A percentile compares a stretch with the other conserved stretches of the same genome.
Evolutionary conservation across 2,888 invertebrate genomes (phyloP).

Genomic region (Oxycera nigricornis): DNA sequence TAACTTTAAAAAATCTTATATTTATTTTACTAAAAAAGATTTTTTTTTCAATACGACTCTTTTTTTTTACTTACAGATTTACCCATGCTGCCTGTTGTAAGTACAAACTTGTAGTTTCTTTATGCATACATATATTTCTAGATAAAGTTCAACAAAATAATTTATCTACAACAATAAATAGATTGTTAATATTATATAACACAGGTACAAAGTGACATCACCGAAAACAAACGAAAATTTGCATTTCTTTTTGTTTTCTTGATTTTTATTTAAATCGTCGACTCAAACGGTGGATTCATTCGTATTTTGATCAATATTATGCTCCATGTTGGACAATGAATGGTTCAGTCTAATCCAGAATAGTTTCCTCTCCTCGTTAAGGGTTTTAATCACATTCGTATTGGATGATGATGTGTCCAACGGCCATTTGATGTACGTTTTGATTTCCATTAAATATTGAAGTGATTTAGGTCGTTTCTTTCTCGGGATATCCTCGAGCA

Average conservation of each 20-base stretch:
- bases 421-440: conserved; percentile 76
- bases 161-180: no score
- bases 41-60: no score
- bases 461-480: conserved; percentile 68
- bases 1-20: no score
- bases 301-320: neutral
- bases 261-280: neutral
- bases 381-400: neutral
- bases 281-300: conserved; percentile 18
- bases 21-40: no score
- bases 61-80: no score
- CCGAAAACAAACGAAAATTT: neutral
- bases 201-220: conserved; percentile 38
- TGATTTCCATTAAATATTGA: conserved; percentile 72
- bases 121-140: no score
- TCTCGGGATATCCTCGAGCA: conserved; percentile 71
- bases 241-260: neutral
- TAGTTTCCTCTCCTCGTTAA: conserved; percentile 56
- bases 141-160: no score
- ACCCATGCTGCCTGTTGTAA: no score
- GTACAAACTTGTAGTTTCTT: no score
- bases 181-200: conserved; percentile 28
- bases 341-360: conserved; percentile 60
- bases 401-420: conserved; percentile 50
- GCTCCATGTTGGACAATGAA: conserved; percentile 49